Percentiles rank a stretch among this genome's conserved stretches.
These are phyloP conservation scores for Helobdella robusta DNA, from an alignment of 2,888 invertebrate species.

Conservation along the genomic window DNA sequence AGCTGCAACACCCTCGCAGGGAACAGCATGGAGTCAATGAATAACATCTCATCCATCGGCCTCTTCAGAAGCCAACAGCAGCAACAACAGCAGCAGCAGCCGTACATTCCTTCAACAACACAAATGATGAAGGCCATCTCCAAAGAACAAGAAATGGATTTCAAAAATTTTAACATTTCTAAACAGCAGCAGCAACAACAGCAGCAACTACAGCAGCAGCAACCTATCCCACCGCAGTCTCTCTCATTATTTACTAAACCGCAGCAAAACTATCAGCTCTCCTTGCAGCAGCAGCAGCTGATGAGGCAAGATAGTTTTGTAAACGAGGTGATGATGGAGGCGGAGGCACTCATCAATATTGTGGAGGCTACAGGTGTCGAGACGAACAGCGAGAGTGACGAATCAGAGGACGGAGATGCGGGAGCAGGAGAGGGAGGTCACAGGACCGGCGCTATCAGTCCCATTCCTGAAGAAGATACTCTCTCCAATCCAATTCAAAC, in stretches of 20 bases:
- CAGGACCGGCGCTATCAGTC: conserved; percentile 24
- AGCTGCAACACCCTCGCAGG: background rate
- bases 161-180: background rate
- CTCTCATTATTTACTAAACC: too few relatives aligned
- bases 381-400: conserved; percentile 22
- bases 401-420: conserved; percentile 10
- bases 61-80: background rate
- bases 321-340: conserved; percentile 33
- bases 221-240: background rate
- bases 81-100: conserved; percentile 5
- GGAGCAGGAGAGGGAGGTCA: conserved; percentile 11
- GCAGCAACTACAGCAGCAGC: conserved; percentile 7
- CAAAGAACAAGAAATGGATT: background rate
- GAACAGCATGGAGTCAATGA: background rate
- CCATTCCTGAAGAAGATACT: conserved; percentile 23
- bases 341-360: conserved; percentile 30
- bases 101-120: too few relatives aligned
- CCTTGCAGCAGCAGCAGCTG: background rate
- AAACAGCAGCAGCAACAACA: background rate
- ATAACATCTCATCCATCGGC: background rate
- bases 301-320: conserved; percentile 31
- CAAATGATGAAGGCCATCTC: background rate
- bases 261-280: too few relatives aligned
- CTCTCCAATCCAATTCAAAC: background rate
- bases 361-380: conserved; percentile 29